phyloP scores from a whole-genome alignment of 1,140 invertebrate species.

The Asbolus verrucosus region DNA sequence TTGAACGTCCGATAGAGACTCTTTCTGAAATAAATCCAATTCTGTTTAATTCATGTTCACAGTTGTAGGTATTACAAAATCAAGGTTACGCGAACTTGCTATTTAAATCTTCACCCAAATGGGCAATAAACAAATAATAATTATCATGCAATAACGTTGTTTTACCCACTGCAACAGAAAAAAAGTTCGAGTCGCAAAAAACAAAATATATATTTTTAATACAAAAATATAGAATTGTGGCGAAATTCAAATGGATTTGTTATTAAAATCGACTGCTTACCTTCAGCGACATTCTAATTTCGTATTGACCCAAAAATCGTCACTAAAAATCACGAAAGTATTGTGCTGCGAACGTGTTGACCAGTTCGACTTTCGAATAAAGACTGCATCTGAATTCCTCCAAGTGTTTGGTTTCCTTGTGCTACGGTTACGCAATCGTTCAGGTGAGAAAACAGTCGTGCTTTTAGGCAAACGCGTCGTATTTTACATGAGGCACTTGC shows the following conservation, averaged over 20 bases:
- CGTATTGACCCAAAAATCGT: constrained; percentile 9
- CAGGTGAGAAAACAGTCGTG: constrained; percentile 10
- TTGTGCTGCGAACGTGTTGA: not conserved
- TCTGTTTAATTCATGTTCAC: no score
- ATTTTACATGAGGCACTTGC: constrained; percentile 1
- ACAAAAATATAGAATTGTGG: no score
- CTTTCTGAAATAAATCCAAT: constrained; percentile 80
- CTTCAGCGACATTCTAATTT: constrained; percentile 41
- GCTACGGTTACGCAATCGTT: constrained; percentile 41
- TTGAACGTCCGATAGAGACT: constrained; percentile 90
- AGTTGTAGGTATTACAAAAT: no score
- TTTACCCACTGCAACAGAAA: no score
- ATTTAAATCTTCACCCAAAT: no score
- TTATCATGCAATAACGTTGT: no score
- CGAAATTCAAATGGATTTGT: no score
- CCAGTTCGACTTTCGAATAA: constrained; percentile 33
- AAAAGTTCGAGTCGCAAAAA: not conserved
- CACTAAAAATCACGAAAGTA: constrained; percentile 1
- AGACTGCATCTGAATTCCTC: constrained; percentile 28
- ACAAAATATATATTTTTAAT: no score
- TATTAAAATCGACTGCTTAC: no score
- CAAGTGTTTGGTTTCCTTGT: constrained; percentile 15
- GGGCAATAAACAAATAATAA: no score
- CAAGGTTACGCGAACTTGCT: not conserved
- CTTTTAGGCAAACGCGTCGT: constrained; percentile 18